Conservation (phyloP, 2,797 vertebrate species). For the Rhincodon typus region DNA sequence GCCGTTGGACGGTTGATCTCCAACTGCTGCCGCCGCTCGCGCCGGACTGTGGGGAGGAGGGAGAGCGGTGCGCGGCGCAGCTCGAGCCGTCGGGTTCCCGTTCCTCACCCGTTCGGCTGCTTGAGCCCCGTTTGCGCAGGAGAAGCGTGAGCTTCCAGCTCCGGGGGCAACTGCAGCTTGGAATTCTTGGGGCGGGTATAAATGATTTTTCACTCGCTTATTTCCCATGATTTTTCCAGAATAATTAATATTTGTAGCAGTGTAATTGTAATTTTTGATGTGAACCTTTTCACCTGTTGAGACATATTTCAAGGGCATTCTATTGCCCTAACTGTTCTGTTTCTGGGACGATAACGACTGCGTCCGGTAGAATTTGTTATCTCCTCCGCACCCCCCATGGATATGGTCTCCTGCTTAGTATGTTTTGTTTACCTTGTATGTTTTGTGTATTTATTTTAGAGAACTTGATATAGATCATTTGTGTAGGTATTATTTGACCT, state of each 20-base stretch:
- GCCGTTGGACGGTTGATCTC: no score
- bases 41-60: not conserved
- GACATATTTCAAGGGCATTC: not conserved
- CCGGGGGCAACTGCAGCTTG: not conserved
- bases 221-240: not conserved
- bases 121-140: no score
- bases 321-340: not conserved
- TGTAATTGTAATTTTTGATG: not conserved
- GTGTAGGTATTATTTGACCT: not conserved
- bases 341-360: not conserved
- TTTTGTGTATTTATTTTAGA: not conserved
- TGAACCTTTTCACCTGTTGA: slow-evolving; percentile 10
- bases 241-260: not conserved
- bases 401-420: not conserved
- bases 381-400: no score
- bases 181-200: not conserved
- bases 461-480: not conserved
- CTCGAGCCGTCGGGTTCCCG: not conserved
- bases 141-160: not conserved
- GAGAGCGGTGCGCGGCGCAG: not conserved
- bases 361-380: not conserved
- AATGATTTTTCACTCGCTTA: not conserved
- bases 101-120: not conserved
- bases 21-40: not conserved
- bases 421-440: not conserved